phyloP scores from a whole-genome alignment of 2,888 invertebrate genomes.

The Dichetophora obliterata region DNA sequence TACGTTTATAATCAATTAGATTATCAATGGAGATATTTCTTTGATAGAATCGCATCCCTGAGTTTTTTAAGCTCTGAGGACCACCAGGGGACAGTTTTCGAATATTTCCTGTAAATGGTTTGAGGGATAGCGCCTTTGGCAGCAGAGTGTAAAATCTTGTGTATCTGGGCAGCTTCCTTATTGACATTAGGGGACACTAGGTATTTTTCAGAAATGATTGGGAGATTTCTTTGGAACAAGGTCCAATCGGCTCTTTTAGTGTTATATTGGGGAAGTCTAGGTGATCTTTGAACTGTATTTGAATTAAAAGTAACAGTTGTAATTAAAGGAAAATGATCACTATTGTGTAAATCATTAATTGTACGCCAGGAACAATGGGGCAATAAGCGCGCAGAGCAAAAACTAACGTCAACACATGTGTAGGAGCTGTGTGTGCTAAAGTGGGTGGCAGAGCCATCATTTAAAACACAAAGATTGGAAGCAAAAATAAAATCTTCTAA shows the following conservation, averaged over 20 bases:
- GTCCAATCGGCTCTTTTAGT: not conserved
- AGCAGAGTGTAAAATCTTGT: not conserved
- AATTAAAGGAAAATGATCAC: slow-evolving; percentile 1
- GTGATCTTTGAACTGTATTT: not conserved
- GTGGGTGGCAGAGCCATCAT: too few species aligned
- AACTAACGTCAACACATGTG: too few species aligned
- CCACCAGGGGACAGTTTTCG: not conserved
- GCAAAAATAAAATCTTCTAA: too few species aligned
- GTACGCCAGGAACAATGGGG: not conserved
- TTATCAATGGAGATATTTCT: not conserved
- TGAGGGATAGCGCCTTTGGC: too few species aligned
- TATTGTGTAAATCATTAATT: not conserved
- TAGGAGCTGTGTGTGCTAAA: too few species aligned
- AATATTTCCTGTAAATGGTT: too few species aligned
- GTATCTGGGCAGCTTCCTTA: not conserved
- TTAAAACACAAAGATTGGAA: too few species aligned
- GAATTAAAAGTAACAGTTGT: not conserved
- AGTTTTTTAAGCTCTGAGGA: not conserved
- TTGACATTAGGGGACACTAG: not conserved
- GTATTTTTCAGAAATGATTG: not conserved
- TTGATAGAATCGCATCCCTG: not conserved
- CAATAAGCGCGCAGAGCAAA: too few species aligned
- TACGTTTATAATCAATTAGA: not conserved
- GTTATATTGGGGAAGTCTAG: not conserved
- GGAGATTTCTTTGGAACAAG: not conserved